Evolutionary conservation across 2,113 vertebrate genomes (phyloP), one percentile per base, ranked within the genome.

Genomic region (Psettodes erumei): DNA sequence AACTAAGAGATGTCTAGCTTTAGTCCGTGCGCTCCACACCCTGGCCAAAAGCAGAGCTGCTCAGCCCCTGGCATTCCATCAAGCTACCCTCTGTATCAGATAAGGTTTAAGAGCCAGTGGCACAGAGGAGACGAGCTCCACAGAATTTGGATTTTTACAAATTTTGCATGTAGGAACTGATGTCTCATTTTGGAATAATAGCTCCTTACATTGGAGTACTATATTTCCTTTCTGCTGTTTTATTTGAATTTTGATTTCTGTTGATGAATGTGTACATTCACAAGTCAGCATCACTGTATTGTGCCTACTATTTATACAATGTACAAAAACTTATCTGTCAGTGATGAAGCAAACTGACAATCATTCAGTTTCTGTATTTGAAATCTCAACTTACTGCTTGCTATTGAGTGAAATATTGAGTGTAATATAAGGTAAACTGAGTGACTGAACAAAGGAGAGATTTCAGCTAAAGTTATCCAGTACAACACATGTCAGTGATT

Each of bases 131-230:
- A 51, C 19, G 7, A 27, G 40, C 55, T 43, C 33, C 11, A 25
- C 25, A 25, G 18, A 40, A 28, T 60, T 62, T 28, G 48, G 38
- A 53, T 48, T 67, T 67, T 60, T 4, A 32, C n/a, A n/a, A 0
- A 58, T 68, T 53, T 62, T 30, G 27, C 16, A 25, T 11, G 4
- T 19, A 69, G 38, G 21, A 33, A 71, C 9, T 33, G 56, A 54
- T n/a, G n/a, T 45, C 19, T 62, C 40, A 38, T 30, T 65, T 65
- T 45, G 23, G 8, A 76, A 62, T 53, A 40, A 58, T 30, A 50
- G 62, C 55, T 53, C 23, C 63, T 64, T 64, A 40, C n/a, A 27
- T 30, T 28, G 11, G 50, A 48, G 28, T n/a, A n/a, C n/a, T n/a
- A n/a, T n/a, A n/a, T n/a, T n/a, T n/a, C n/a, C n/a, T n/a, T n/a